Conservation (phyloP, 2,797 vertebrate genomes). For the Anguilla marmorata region DNA sequence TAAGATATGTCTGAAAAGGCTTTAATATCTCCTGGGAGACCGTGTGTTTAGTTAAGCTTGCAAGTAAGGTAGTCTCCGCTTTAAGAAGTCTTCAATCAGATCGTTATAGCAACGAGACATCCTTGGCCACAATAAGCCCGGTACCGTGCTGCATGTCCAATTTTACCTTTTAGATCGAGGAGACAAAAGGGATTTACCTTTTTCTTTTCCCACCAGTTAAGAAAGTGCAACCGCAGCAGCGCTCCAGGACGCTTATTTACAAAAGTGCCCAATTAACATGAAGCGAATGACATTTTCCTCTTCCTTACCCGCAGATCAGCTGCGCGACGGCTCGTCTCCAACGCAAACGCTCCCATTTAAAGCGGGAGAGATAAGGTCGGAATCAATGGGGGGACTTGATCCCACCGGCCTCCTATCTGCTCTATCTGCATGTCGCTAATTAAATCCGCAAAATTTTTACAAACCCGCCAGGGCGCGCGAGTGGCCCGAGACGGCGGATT, state of each 20-base stretch:
- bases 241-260: conserved; percentile 8
- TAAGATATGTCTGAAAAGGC: conserved; percentile 39
- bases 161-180: not conserved
- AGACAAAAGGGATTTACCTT: not conserved
- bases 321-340: conserved; percentile 14
- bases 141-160: not conserved
- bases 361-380: conserved; percentile 35
- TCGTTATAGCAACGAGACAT: conserved; percentile 39
- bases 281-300: not conserved
- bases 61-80: conserved; percentile 19
- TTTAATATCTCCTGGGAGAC: conserved; percentile 27
- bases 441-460: conserved; percentile 35
- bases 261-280: conserved; percentile 11
- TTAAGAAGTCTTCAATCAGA: conserved; percentile 30
- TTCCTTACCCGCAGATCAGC: conserved; percentile 13
- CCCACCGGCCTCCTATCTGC: conserved; percentile 31
- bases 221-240: conserved; percentile 28
- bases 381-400: conserved; percentile 35
- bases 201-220: not conserved
- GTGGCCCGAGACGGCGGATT: conserved; percentile 31
- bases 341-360: conserved; percentile 29
- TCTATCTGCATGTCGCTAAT: conserved; percentile 40
- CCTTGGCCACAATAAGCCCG: conserved; percentile 36
- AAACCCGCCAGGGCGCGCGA: not conserved
- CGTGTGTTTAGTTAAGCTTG: conserved; percentile 7